A percentile compares a stretch with the other conserved stretches of the same genome.
Evolutionary conservation across 2,113 vertebrate species (phyloP).

Genomic region (Progne subis): DNA sequence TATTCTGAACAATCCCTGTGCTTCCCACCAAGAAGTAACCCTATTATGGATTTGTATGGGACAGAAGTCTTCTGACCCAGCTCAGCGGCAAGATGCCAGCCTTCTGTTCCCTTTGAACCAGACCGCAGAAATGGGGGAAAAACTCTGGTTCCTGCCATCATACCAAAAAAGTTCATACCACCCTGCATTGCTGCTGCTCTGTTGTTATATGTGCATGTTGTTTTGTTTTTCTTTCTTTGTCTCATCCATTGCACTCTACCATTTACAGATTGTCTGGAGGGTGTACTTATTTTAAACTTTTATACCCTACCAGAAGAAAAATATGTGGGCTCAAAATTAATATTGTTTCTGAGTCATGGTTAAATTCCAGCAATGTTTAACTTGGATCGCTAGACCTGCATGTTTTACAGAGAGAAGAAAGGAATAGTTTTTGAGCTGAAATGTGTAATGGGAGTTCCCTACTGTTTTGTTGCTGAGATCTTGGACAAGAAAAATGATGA

Average conservation of each 20-base stretch:
- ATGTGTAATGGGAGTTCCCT: slow-evolving; percentile 74
- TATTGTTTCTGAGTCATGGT: slow-evolving; percentile 82
- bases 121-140: slow-evolving; percentile 34
- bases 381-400: slow-evolving; percentile 72
- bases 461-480: slow-evolving; percentile 75
- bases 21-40: slow-evolving; percentile 52
- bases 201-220: slow-evolving; percentile 42
- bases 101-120: slow-evolving; percentile 48
- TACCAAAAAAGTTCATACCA: slow-evolving; percentile 54
- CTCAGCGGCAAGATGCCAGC: slow-evolving; percentile 24
- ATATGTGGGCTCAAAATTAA: slow-evolving; percentile 77
- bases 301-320: slow-evolving; percentile 76
- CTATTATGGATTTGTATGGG: slow-evolving; percentile 35
- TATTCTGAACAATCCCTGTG: background rate
- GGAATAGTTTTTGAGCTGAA: slow-evolving; percentile 63
- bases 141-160: slow-evolving; percentile 25
- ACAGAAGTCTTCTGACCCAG: slow-evolving; percentile 43
- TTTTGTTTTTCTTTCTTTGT: slow-evolving; percentile 27
- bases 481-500: slow-evolving; percentile 65
- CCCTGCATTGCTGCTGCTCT: slow-evolving; percentile 34
- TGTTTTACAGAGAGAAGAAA: slow-evolving; percentile 70
- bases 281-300: slow-evolving; percentile 70
- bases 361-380: slow-evolving; percentile 83
- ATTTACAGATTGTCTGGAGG: slow-evolving; percentile 61
- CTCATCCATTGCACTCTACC: slow-evolving; percentile 36